Percentiles rank a stretch among this genome's conserved stretches.
Conservation (phyloP, 2,113 vertebrate species). For the Cynoglossus semilaevis region DNA sequence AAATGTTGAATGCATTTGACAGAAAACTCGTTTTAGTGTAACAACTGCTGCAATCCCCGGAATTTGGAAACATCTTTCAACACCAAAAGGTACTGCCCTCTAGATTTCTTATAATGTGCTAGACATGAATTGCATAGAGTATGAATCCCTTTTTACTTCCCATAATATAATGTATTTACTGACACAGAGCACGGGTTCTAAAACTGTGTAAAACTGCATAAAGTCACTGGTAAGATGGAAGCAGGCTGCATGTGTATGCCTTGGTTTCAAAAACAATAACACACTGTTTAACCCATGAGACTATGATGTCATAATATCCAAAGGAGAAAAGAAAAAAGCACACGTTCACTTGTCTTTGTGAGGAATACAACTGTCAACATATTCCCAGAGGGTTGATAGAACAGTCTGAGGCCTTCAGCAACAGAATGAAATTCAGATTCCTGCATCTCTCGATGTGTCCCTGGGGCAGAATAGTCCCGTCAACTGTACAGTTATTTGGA, state of each 20-base stretch:
- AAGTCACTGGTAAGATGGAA: neutral
- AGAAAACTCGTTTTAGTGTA: conserved; percentile 53
- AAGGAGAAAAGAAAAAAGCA: neutral
- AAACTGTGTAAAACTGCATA: conserved; percentile 2
- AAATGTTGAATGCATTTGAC: conserved; percentile 22
- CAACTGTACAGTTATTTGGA: conserved; percentile 10
- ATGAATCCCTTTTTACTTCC: conserved; percentile 42
- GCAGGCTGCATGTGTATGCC: conserved; percentile 4
- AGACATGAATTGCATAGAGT: conserved; percentile 66
- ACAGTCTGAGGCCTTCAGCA: neutral
- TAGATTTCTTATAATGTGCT: conserved; percentile 46
- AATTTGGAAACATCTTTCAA: conserved; percentile 31
- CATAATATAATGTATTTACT: conserved; percentile 8
- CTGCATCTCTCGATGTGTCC: conserved; percentile 1
- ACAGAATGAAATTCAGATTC: neutral
- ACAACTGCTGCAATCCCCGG: conserved; percentile 28
- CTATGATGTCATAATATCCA: neutral
- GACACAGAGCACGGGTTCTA: neutral
- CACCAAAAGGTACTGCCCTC: conserved; percentile 50
- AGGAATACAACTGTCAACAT: conserved; percentile 13
- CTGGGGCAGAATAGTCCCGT: conserved; percentile 20
- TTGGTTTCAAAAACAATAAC: conserved; percentile 32
- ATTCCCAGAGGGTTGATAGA: conserved; percentile 36
- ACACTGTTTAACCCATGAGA: conserved; percentile 26
- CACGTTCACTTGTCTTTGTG: neutral